Evolutionary conservation across 1,140 invertebrate genomes (phyloP), one percentile per base, ranked within the genome.

Genomic region (Conopomorpha cramerella): DNA sequence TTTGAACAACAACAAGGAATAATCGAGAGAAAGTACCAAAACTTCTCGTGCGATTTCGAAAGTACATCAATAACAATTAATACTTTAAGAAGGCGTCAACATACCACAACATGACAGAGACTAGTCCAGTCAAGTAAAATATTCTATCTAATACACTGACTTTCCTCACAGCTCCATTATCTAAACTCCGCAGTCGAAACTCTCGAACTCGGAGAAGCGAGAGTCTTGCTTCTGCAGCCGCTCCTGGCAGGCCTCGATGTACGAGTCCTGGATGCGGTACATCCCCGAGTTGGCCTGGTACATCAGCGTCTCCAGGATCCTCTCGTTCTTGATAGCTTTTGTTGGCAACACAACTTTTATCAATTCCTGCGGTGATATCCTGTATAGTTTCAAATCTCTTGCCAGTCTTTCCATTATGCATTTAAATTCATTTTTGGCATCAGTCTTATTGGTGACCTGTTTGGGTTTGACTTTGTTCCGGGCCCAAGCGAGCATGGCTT

Each of bases 211-310:
- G 41, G 86, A 87, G 63, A 88, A 87, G 46, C 86, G 80, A 25
- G 89, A 91, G 66, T 94, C 91, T 72, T 94, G 92, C 74, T 92
- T 92, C 60, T 92, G 86, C 55, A 94, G 78, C 51, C 88, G 84
- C 64, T 88, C 88, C 46, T 92, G 88, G 64, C 91, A 95, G 39
- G 90, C 92, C 72, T 93, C 89, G 43, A 96, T 68, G 55, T 91
- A 92, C 30, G 84, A 86, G 55, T 94, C 91, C 55, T 95, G 90
- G 55, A 95, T 92, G 18, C 92, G 82, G 72, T 93, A 96, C 80
- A 94, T 95, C 15, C 93, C 93, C 1, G 91, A 87, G 64, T 94
- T 94, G 18, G 93, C 92, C 78, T 96, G 93, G 59, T 89, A 91
- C 88, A 95, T 93, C 15, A 96, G 78, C 0, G 93, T 96, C 68